Evolutionary conservation across 1,140 invertebrate species (phyloP), one percentile per base, ranked within the genome.

Genomic region (Ostrea edulis): DNA sequence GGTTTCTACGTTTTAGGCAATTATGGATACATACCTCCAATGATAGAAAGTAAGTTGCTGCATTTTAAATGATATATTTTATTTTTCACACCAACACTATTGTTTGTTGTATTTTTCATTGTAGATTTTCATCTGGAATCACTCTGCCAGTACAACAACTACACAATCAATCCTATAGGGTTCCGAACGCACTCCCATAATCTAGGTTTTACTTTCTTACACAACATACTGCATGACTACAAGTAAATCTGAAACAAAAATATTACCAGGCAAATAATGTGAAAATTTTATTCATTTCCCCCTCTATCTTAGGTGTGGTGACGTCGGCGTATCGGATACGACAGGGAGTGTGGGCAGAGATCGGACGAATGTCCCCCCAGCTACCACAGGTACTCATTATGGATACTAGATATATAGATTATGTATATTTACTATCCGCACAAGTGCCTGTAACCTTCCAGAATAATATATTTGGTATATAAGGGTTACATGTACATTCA

Each of bases 301-400:
- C 52, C 53, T 9, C 25, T 86, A 12, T 53, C 87, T 22, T 58
- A 95, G 94, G 93, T 77, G 89, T 91, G 35, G 95, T 95, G 0
- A 94, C 92, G 22, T 93, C 94, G 4, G 95, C 93, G 0, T 95
- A 95, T 87, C 85, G 94, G 82, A 92, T 95, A 51, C 88, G 94
- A 11, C 77, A 93, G 77, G 91, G 91, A 0, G 83, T 88, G 55
- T 95, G 94, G 94, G 92, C 90, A 25, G 93, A 95, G 87, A 93
- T 95, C 83, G 95, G 95, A 53, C 87, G 94, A 22, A 94, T 94
- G 91, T 94, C 93, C 20, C 95, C 95, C 11, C 94, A 95, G 84
- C 85, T 92, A 54, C 95, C 95, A 25, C 92, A 95, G 93, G 94
- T 95, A 54, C 17, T 54, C 11, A 11, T 14, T 8, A 12, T 51